These are phyloP conservation scores for Lithophane socia DNA, from an alignment of 2,888 invertebrate species.

Conservation along the genomic window DNA sequence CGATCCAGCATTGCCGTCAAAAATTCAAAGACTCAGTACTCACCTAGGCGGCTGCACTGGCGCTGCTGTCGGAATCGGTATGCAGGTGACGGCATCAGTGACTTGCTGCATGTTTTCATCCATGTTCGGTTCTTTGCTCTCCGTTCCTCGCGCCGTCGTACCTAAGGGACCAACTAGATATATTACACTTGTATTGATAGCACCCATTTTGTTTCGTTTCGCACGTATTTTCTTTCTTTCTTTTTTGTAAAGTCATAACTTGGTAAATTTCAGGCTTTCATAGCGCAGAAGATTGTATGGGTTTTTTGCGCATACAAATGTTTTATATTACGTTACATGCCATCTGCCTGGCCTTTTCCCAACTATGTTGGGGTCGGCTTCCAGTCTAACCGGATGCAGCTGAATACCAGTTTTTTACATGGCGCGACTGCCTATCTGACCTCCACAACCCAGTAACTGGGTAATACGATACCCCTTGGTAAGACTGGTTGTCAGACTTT, in stretches of 20 bases:
- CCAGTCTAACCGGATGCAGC: too few relatives aligned
- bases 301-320: background rate
- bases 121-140: constrained; percentile 76
- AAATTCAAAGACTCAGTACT: constrained; percentile 32
- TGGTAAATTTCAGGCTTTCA: background rate
- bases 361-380: too few relatives aligned
- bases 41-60: constrained; percentile 73
- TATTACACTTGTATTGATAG: background rate
- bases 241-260: background rate
- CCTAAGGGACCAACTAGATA: constrained; percentile 64
- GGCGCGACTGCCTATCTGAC: too few relatives aligned
- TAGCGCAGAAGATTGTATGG: background rate
- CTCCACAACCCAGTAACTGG: too few relatives aligned
- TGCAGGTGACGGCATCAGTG: constrained; percentile 58
- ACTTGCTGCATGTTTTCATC: constrained; percentile 69
- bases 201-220: background rate
- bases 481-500: too few relatives aligned
- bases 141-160: constrained; percentile 74
- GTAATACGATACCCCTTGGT: too few relatives aligned
- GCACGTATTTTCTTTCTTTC: too few relatives aligned
- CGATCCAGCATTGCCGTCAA: too few relatives aligned
- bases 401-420: too few relatives aligned
- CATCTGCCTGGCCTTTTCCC: too few relatives aligned
- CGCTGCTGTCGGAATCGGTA: constrained; percentile 69
- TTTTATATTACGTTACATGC: background rate